A percentile compares a stretch with the other conserved stretches of the same genome.
phyloP scores from a whole-genome alignment of 2,888 invertebrate genomes.

The Lepeophtheirus nordmannii region DNA sequence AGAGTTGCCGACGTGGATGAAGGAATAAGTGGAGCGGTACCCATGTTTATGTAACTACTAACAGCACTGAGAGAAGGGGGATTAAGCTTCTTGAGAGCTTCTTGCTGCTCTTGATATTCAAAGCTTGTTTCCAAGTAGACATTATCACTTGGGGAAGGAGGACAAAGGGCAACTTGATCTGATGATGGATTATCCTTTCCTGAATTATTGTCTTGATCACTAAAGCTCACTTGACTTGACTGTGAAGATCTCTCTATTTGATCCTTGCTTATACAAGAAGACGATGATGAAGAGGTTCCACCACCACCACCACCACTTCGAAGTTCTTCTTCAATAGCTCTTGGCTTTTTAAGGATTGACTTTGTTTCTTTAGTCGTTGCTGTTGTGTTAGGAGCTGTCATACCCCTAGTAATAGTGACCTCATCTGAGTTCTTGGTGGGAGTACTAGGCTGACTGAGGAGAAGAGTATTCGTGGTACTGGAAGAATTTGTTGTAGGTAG shows the following conservation, averaged over 20 bases:
- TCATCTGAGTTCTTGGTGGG: neutral
- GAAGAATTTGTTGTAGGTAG: neutral
- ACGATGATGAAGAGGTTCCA: neutral
- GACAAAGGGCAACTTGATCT: neutral
- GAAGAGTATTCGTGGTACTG: neutral
- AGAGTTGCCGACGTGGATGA: neutral
- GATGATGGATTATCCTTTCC: neutral
- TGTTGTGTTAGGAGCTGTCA: neutral
- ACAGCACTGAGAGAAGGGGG: neutral
- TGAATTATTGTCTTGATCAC: conserved; percentile 4
- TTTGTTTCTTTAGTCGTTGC: neutral
- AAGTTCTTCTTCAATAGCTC: neutral
- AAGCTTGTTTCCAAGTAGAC: conserved; percentile 13
- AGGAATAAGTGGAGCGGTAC: neutral
- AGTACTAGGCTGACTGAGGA: neutral
- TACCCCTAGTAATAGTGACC: neutral
- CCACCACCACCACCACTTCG: neutral
- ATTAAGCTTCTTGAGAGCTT: neutral
- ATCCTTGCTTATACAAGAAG: neutral
- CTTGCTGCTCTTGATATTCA: neutral
- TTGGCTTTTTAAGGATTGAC: conserved; percentile 12
- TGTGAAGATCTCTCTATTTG: conserved; percentile 3
- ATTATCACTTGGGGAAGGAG: conserved; percentile 13
- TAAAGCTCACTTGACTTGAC: conserved; percentile 10
- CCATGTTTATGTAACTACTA: neutral